These are phyloP conservation scores for Galendromus occidentalis DNA, from an alignment of 1,140 invertebrate species.

Conservation along the genomic window DNA sequence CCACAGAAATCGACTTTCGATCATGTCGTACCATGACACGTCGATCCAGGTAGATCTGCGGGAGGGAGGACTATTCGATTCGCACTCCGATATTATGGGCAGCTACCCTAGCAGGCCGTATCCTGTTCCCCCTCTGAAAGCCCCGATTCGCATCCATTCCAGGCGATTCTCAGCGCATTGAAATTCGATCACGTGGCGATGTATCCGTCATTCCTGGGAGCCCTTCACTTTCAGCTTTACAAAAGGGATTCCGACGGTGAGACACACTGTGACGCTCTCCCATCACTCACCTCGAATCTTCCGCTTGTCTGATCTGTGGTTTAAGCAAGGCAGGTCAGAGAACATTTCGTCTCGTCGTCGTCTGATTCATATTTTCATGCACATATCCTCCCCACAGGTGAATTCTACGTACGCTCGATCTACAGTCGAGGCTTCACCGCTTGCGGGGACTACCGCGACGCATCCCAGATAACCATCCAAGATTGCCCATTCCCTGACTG, in stretches of 20 bases:
- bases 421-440: background rate
- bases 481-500: background rate
- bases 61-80: background rate
- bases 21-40: slow-evolving; percentile 3
- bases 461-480: background rate
- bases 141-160: background rate
- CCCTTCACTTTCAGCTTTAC: background rate
- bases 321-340: background rate
- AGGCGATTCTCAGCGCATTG: background rate
- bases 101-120: background rate
- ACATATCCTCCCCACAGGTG: background rate
- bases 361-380: background rate
- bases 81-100: background rate
- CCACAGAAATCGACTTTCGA: background rate
- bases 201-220: slow-evolving; percentile 3
- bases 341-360: background rate
- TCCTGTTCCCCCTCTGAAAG: background rate
- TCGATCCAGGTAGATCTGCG: background rate
- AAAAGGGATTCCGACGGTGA: background rate
- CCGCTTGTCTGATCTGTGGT: background rate
- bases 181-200: background rate
- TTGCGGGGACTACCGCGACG: background rate
- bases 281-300: background rate
- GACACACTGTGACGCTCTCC: background rate
- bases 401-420: background rate